Percentiles rank a stretch among this genome's conserved stretches.
phyloP scores from a whole-genome alignment of 2,888 invertebrate species.

The Phragmatobia fuliginosa region DNA sequence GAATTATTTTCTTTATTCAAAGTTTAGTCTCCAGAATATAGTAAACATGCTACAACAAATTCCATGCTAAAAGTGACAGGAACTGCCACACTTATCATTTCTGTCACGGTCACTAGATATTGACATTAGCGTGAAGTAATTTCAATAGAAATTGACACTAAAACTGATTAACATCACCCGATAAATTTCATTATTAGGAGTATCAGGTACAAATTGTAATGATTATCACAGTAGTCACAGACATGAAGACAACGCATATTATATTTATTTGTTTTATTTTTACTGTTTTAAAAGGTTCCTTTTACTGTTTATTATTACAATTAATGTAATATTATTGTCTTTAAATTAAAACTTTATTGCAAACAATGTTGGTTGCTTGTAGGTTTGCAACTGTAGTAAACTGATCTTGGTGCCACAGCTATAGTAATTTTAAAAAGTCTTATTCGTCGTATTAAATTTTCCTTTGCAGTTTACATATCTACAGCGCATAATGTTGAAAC shows the following conservation, averaged over 20 bases:
- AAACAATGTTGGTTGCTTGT: too few species aligned
- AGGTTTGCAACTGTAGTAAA: too few species aligned
- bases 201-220: not conserved
- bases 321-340: too few species aligned
- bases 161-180: not conserved
- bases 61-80: not conserved
- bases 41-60: not conserved
- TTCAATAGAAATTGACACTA: not conserved
- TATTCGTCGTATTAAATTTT: too few species aligned
- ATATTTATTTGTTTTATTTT: not conserved
- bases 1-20: too few species aligned
- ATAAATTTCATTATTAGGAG: not conserved
- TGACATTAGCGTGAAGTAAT: slow-evolving; percentile 1
- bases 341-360: too few species aligned
- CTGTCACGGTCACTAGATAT: not conserved
- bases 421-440: too few species aligned
- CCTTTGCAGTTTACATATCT: slow-evolving; percentile 2
- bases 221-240: not conserved
- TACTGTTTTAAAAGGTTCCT: slow-evolving; percentile 4
- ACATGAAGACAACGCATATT: not conserved
- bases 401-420: not conserved
- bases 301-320: too few species aligned
- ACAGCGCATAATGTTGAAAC: not conserved
- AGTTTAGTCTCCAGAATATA: too few species aligned
- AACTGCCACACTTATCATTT: not conserved